These are phyloP conservation scores for Pterois miles DNA, from an alignment of 2,797 vertebrate genomes.

Conservation along the genomic window DNA sequence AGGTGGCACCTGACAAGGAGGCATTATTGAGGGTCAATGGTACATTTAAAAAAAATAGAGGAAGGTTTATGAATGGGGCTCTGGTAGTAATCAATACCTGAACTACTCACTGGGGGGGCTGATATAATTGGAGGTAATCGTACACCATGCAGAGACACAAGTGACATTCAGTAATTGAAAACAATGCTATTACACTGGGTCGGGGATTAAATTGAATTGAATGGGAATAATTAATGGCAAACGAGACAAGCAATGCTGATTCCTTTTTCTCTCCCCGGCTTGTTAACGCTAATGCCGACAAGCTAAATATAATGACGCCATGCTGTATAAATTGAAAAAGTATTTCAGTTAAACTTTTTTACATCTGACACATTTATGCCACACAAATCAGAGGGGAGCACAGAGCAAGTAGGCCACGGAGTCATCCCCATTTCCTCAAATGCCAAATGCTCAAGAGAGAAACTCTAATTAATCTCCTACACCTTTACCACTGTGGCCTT, in stretches of 20 bases:
- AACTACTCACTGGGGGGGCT: constrained; percentile 20
- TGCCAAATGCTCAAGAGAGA: constrained; percentile 52
- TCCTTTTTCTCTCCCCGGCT: not conserved
- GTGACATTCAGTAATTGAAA: constrained; percentile 44
- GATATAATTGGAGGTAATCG: constrained; percentile 51
- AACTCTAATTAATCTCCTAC: constrained; percentile 58
- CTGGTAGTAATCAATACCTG: constrained; percentile 46
- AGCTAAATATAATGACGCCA: not conserved
- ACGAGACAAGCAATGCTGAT: constrained; percentile 13
- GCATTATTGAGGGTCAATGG: constrained; percentile 20
- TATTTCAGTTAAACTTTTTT: constrained; percentile 3
- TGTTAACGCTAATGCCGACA: not conserved
- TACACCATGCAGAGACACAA: constrained; percentile 16
- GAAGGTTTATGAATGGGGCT: constrained; percentile 25
- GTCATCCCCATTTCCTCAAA: constrained; percentile 43
- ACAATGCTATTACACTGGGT: constrained; percentile 30
- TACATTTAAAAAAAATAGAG: constrained; percentile 6
- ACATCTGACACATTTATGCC: constrained; percentile 25
- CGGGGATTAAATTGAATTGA: constrained; percentile 43
- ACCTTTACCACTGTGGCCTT: constrained; percentile 51
- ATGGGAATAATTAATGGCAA: constrained; percentile 30
- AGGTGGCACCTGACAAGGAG: constrained; percentile 26
- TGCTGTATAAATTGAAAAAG: not conserved
- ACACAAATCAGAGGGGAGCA: constrained; percentile 20
- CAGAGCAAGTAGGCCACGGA: constrained; percentile 34